phyloP scores from a whole-genome alignment of 2,888 invertebrate genomes.

The Drosophila multiciliata region DNA sequence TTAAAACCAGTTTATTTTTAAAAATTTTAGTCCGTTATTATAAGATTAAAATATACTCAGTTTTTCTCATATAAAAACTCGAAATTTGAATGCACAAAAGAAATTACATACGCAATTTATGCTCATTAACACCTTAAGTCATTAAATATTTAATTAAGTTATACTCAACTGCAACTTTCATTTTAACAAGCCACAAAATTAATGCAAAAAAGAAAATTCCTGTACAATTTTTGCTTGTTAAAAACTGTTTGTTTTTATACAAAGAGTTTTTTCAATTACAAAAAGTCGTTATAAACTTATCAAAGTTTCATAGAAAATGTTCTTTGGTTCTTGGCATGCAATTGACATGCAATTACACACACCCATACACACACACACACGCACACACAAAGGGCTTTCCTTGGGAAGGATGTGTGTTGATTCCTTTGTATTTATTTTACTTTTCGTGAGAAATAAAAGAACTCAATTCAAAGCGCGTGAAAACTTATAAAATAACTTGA shows the following conservation, averaged over 20 bases:
- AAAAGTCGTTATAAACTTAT: slow-evolving; percentile 48
- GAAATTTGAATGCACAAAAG: background rate
- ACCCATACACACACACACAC: slow-evolving; percentile 7
- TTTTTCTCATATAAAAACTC: background rate
- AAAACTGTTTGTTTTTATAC: background rate
- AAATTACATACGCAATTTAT: background rate
- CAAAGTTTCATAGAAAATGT: slow-evolving; percentile 23
- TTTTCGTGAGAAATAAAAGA: slow-evolving; percentile 3
- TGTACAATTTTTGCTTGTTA: background rate
- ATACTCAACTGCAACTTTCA: background rate
- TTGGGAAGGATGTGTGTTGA: slow-evolving; percentile 5
- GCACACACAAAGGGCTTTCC: background rate
- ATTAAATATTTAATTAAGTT: background rate
- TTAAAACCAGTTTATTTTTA: background rate
- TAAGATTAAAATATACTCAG: background rate
- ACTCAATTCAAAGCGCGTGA: slow-evolving; percentile 47
- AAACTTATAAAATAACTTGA: slow-evolving; percentile 76
- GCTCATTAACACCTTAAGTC: background rate
- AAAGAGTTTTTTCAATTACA: slow-evolving; percentile 3
- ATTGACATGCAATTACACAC: slow-evolving; percentile 77
- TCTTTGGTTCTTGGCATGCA: slow-evolving; percentile 53
- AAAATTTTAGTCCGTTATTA: background rate
- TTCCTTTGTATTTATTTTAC: slow-evolving; percentile 1
- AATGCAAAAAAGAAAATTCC: background rate
- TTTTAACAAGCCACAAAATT: background rate